Base-by-base conservation (phyloP, 2,888 invertebrate genomes). In the Orchesellides sinensis region DNA sequence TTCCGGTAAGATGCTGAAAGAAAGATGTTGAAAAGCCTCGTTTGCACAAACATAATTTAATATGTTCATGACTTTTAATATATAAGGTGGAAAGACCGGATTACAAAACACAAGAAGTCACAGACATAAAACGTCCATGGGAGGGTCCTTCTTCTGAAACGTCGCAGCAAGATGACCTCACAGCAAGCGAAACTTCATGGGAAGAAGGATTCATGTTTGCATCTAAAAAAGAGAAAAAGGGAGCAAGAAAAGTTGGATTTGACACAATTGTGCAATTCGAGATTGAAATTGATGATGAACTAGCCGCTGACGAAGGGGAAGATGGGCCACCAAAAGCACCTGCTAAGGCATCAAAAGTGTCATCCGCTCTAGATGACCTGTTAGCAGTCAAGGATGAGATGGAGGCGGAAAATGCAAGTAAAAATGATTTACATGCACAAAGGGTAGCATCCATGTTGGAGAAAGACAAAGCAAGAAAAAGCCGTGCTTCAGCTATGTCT, bases 131-230 rank as follows among this genome's bases (percentile, higher is more conserved):
- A 0, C 69, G 54, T 23, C 79, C 72, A 1, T 79, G 79, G 79
- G 79, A 79, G 19, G n/a, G 17, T n/a, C 21, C 21, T 6, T n/a
- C n/a, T n/a, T 0, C 19, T 0, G 10, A 59, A 17, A n/a, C 10
- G 40, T 40, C 2, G 4, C 19, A 25, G 25, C n/a, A n/a, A 1
- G 49, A 49, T 0, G 79, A 79, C 10, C 19, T n/a, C 3, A 0
- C 40, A n/a, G 21, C 21, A 10, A 68, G 59, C 17, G 77, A 69
- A 21, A 8, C 68, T 2, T 79, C 79, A 0, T 79, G 79, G 79
- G 79, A 79, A 17, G 63, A 54, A n/a, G 54, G 56, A 14, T 79
- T 79, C 56, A 70, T 79, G 72, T 79, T 79, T 56, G 19, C 72
- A 2, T 5, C 40, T 1, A 40, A 40, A 8, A 40, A 40, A 2